Conservation (phyloP, 2,113 vertebrate genomes). For the Prunella himalayana region DNA sequence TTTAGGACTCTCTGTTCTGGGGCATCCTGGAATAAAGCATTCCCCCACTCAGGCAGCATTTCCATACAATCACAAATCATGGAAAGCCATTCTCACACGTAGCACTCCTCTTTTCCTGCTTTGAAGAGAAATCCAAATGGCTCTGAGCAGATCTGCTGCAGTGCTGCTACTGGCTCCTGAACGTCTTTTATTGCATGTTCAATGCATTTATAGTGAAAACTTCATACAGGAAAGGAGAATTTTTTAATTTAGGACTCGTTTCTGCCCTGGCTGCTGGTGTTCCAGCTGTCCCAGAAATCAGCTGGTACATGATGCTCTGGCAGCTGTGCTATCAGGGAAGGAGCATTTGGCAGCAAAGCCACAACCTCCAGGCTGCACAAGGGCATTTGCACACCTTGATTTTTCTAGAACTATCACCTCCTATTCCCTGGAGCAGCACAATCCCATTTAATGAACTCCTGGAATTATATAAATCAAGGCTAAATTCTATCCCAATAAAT, state of each 20-base stretch:
- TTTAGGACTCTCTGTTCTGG: background rate
- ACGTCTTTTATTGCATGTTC: background rate
- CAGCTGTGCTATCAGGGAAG: background rate
- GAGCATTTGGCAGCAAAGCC: background rate
- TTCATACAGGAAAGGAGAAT: background rate
- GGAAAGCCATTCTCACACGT: background rate
- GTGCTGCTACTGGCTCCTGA: background rate
- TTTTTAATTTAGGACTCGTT: background rate
- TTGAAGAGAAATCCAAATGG: conserved; percentile 27
- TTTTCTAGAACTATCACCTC: background rate
- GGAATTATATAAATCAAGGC: background rate
- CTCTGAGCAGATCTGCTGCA: background rate
- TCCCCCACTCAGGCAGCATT: background rate
- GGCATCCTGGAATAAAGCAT: background rate
- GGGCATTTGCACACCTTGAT: background rate
- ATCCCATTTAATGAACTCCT: background rate
- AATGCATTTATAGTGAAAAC: background rate
- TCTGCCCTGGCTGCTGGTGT: background rate
- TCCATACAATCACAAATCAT: background rate
- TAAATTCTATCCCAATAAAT: background rate
- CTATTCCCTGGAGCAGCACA: rapidly evolving
- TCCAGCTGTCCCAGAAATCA: background rate
- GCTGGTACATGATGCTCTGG: background rate
- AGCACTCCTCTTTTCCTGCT: background rate
- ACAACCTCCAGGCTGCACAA: background rate